Conservation (phyloP, 2,888 invertebrate genomes). For the Bombylius major region DNA sequence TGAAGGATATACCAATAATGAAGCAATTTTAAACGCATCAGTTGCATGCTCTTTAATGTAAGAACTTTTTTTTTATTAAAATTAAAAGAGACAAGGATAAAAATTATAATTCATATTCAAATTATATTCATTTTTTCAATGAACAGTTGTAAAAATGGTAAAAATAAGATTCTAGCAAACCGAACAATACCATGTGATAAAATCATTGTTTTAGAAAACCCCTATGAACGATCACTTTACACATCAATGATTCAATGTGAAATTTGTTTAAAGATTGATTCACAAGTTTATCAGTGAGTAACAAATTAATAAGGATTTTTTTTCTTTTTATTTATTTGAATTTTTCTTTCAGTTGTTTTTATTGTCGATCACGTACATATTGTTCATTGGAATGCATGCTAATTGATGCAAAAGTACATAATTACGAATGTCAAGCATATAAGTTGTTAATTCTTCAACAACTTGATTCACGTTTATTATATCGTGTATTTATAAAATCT, state of each 20-base stretch:
- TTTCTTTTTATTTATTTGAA: too few species aligned
- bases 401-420: neutral
- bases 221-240: neutral
- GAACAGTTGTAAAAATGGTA: neutral
- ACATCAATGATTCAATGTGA: constrained; percentile 1
- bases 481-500: neutral
- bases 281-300: too few species aligned
- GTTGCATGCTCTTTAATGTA: constrained; percentile 5
- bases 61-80: neutral
- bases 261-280: neutral
- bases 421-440: constrained; percentile 6
- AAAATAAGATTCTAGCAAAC: constrained; percentile 1
- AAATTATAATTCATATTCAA: too few species aligned
- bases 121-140: neutral
- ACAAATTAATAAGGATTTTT: too few species aligned
- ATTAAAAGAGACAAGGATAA: neutral
- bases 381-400: constrained; percentile 3
- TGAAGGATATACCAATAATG: neutral
- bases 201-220: constrained; percentile 4
- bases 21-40: constrained; percentile 1
- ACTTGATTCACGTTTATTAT: neutral
- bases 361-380: constrained; percentile 4
- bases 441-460: neutral
- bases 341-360: constrained; percentile 4
- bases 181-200: constrained; percentile 1